A percentile compares a stretch with the other conserved stretches of the same genome.
Evolutionary conservation across 2,888 invertebrate genomes (phyloP).

Genomic region (Panopea generosa): DNA sequence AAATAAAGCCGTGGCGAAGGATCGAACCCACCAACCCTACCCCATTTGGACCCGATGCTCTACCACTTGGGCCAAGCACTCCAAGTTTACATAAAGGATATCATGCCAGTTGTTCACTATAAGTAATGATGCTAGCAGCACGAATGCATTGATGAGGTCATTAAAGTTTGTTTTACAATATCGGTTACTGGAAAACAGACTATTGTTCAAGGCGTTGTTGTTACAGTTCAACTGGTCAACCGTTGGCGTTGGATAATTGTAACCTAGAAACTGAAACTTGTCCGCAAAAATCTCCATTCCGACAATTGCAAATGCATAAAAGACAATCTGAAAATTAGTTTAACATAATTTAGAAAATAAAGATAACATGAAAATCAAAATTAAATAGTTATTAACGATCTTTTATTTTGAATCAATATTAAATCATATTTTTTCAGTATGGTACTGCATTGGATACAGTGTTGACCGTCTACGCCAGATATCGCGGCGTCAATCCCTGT

Average conservation of each 20-base stretch:
- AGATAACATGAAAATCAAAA: no score
- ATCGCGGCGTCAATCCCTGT: no score
- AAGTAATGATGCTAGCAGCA: slow-evolving; percentile 85
- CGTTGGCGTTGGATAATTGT: slow-evolving; percentile 46
- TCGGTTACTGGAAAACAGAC: slow-evolving; percentile 81
- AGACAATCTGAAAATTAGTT: slow-evolving; percentile 84
- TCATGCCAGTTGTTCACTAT: slow-evolving; percentile 87
- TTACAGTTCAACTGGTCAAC: slow-evolving; percentile 75
- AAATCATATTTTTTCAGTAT: no score
- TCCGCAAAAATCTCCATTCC: slow-evolving; percentile 86
- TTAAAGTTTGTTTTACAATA: slow-evolving; percentile 86
- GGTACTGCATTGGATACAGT: no score
- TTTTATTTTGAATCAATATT: no score
- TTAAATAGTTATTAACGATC: no score
- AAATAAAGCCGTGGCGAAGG: no score
- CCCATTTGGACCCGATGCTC: no score
- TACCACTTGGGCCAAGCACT: no score
- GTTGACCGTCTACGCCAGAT: no score
- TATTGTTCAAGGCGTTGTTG: slow-evolving; percentile 78
- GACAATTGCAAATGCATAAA: slow-evolving; percentile 85
- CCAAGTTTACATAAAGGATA: slow-evolving; percentile 84
- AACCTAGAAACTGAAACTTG: slow-evolving; percentile 77
- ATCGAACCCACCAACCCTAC: no score
- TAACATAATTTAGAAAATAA: no score
- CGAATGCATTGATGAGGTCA: slow-evolving; percentile 84